Conservation (phyloP, 1,140 invertebrate species). For the Holcopasites calliopsidis region DNA sequence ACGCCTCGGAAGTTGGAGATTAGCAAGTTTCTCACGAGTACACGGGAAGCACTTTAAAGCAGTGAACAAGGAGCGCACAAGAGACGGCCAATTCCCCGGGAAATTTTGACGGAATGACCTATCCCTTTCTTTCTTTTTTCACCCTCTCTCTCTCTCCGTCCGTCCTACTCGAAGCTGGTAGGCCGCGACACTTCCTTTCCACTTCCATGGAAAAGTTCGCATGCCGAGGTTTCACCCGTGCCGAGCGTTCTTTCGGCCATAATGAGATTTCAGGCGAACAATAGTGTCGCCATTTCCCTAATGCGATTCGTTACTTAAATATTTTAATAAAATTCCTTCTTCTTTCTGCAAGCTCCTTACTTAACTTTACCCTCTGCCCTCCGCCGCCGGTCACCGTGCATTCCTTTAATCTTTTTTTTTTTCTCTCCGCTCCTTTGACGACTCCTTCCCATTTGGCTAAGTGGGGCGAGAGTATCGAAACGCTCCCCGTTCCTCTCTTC, state of each 20-base stretch:
- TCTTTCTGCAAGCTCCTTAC: conserved; percentile 48
- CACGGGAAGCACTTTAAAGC: conserved; percentile 47
- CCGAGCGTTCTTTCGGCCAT: conserved; percentile 52
- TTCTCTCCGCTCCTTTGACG: conserved; percentile 12
- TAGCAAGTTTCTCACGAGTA: conserved; percentile 42
- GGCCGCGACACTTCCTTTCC: conserved; percentile 36
- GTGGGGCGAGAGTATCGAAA: conserved; percentile 50
- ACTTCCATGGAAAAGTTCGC: conserved; percentile 57
- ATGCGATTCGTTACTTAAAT: conserved; percentile 75
- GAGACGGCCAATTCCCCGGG: conserved; percentile 22
- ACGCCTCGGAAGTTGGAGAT: conserved; percentile 18
- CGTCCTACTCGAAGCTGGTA: neutral
- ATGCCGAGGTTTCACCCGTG: conserved; percentile 47
- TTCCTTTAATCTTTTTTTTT: conserved; percentile 40
- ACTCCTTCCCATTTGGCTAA: conserved; percentile 50
- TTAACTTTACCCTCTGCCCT: conserved; percentile 49
- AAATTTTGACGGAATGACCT: conserved; percentile 46
- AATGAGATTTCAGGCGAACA: conserved; percentile 72
- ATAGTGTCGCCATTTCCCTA: conserved; percentile 72
- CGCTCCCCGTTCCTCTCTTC: conserved; percentile 2
- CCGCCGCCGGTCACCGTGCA: conserved; percentile 36
- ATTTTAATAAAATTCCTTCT: conserved; percentile 74
- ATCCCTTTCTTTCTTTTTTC: neutral
- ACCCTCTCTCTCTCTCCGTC: neutral
- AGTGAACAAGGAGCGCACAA: neutral